phyloP scores from a whole-genome alignment of 1,140 invertebrate genomes.

The Drosophila kikkawai region DNA sequence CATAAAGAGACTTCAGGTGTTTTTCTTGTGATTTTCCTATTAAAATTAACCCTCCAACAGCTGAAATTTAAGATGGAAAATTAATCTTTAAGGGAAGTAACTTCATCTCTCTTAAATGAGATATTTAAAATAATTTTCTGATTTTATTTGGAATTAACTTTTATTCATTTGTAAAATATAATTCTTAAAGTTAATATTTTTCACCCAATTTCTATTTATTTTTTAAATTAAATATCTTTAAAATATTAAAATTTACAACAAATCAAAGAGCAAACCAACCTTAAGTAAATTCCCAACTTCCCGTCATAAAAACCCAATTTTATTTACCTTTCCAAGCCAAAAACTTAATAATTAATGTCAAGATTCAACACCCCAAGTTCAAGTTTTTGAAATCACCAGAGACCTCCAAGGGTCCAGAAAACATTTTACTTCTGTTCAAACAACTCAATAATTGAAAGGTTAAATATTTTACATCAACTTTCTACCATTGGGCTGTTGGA shows the following conservation, averaged over 20 bases:
- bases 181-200: background rate
- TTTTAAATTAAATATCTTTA: background rate
- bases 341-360: constrained; percentile 1
- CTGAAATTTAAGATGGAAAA: background rate
- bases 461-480: background rate
- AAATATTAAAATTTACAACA: background rate
- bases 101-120: background rate
- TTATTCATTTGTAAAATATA: background rate
- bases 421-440: background rate
- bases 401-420: background rate
- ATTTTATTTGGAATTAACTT: background rate
- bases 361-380: background rate
- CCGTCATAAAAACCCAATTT: background rate
- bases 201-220: background rate
- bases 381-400: background rate
- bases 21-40: constrained; percentile 1
- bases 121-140: background rate
- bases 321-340: background rate
- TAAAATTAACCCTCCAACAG: constrained; percentile 14
- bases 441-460: constrained; percentile 3
- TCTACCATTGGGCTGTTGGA: background rate
- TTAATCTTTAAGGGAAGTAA: background rate
- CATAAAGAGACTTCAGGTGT: background rate
- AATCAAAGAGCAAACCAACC: no score
- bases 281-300: no score